phyloP scores from a whole-genome alignment of 2,888 invertebrate species.

The Stratiomys singularior region DNA sequence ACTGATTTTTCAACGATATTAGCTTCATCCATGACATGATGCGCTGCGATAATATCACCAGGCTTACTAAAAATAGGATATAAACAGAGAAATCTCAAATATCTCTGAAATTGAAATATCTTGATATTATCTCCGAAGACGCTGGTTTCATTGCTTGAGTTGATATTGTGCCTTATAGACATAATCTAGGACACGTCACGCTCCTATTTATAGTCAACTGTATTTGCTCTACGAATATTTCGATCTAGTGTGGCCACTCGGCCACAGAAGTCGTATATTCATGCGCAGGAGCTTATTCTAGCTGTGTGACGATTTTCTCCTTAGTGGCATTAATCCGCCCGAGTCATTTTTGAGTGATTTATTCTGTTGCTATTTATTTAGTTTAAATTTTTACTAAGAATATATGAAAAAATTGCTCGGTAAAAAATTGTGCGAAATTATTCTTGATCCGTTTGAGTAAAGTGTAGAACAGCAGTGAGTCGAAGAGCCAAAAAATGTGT shows the following conservation, averaged over 20 bases:
- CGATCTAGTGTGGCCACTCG: not conserved
- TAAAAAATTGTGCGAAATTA: not conserved
- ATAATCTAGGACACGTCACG: constrained; percentile 45
- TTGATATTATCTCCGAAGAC: not conserved
- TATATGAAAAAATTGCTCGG: not conserved
- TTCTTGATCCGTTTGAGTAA: not conserved
- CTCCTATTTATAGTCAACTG: constrained; percentile 24
- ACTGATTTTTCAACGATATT: too few relatives aligned
- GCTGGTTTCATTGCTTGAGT: not conserved
- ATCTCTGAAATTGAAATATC: not conserved
- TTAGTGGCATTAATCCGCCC: not conserved
- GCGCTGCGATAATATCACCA: not conserved
- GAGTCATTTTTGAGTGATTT: not conserved
- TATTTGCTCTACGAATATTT: constrained; percentile 9
- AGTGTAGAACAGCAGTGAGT: not conserved
- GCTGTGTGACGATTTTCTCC: constrained; percentile 14
- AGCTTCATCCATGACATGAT: not conserved
- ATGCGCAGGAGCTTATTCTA: not conserved
- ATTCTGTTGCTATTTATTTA: not conserved
- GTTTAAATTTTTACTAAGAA: not conserved
- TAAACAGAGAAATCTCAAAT: constrained; percentile 11
- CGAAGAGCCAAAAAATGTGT: constrained; percentile 60
- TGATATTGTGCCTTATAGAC: not conserved
- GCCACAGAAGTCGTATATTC: not conserved
- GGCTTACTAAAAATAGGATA: not conserved